These are phyloP conservation scores for Capreolus pygargus DNA, from an alignment of 2,113 vertebrate genomes.

Conservation along the genomic window DNA sequence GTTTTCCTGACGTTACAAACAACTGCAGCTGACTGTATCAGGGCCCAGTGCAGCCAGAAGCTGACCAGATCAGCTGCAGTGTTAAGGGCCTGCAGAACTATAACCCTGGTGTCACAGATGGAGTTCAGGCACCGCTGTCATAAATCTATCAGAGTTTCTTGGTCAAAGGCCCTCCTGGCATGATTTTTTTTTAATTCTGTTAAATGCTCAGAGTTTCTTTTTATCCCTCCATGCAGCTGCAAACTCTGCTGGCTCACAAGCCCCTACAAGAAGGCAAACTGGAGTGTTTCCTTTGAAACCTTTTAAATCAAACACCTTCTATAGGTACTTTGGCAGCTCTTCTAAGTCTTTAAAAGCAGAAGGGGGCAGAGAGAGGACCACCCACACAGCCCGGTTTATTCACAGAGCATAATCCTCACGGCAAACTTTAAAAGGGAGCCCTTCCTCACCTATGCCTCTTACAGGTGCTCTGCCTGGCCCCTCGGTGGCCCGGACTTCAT, in stretches of 20 bases:
- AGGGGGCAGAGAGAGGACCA: conserved; percentile 54
- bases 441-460: not conserved
- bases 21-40: not conserved
- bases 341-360: conserved; percentile 50
- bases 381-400: conserved; percentile 54
- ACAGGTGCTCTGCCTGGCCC: not conserved
- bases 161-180: not conserved
- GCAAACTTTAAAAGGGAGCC: not conserved
- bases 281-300: conserved; percentile 60
- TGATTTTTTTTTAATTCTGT: not conserved
- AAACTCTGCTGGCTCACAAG: not conserved
- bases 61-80: not conserved
- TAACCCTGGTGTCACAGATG: not conserved
- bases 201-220: conserved; percentile 25
- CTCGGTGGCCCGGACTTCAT: not conserved
- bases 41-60: not conserved
- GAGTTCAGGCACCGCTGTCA: not conserved
- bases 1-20: not conserved
- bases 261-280: conserved; percentile 64
- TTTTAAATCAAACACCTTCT: conserved; percentile 67
- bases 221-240: conserved; percentile 14
- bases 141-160: conserved; percentile 41
- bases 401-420: not conserved
- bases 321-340: conserved; percentile 64
- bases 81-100: not conserved